Evolutionary conservation across 2,797 vertebrate species (phyloP), one percentile per base, ranked within the genome.

Genomic region (Gallinago stenura): DNA sequence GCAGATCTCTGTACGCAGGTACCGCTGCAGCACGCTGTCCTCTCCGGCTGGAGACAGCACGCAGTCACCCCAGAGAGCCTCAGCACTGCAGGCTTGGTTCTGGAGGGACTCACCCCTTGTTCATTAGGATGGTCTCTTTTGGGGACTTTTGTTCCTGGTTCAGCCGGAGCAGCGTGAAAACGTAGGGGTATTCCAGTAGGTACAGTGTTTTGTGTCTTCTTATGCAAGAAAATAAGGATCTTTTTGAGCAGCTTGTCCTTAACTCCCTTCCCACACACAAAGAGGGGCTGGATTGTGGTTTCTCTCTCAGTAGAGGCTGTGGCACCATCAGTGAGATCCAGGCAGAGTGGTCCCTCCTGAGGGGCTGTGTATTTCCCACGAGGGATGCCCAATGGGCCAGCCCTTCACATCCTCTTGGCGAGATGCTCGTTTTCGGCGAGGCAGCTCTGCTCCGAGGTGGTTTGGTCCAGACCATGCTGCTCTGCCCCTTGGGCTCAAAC

Each of bases 381-480:
- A 46, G 39, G 30, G 39, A 7, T 51, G n/a, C 53, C 22, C n/a
- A 12, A 6, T 1, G 39, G 20, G 17, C 46, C 28, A 12, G 26
- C 3, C 25, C 65, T 31, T 45, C 43, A 3, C 3, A 1, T 6
- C 17, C 2, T 4, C 35, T 14, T 20, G 24, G 28, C 3, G 43
- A 37, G 31, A 5, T 15, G 45, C 0, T 6, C 1, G 17, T 1
- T 28, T 80, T 46, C 43, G 33, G 31, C 30, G 65, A 39, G 41
- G 26, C 56, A 64, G 48, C 46, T 87, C 30, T 31, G 50, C 15
- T 6, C 16, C 0, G 4, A 5, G 51, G 35, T 15, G 45, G 18
- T 19, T 12, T 31, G 3, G 2, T 20, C 72, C 54, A 0, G 1
- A 7, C 39, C 2, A 0, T 12, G n/a, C 10, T 45, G 51, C 61